Base-by-base conservation (phyloP, 2,113 vertebrate species). In the Aleadryas rufinucha region DNA sequence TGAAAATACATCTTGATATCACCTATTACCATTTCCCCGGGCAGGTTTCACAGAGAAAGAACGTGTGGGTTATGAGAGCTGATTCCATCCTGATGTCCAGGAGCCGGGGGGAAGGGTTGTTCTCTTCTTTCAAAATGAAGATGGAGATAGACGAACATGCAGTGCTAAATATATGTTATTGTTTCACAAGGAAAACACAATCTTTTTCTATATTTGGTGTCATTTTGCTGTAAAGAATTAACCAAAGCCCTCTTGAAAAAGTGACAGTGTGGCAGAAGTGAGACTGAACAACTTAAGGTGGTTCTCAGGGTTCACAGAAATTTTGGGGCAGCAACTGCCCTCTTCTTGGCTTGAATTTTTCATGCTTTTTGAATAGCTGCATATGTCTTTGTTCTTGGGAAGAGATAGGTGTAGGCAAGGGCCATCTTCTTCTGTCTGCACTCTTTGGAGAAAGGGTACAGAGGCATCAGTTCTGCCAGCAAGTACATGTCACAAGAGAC, bases 221-320 rank as follows among this genome's bases (percentile, higher is more conserved):
- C 12, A 33, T 45, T 80, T 77, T 92, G 18, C 59, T 52, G 27
- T 21, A 30, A 61, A 78, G 77, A 69, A 66, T 27, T 19, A 77
- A 72, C 16, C 10, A 87, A 75, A 87, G 12, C 14, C 15, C 8
- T 71, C 27, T 79, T 44, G 60, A 84, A 91, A 65, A 54, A 30
- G 8, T n/a, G 16, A 41, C 4, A 69, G 8, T 0, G 0, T 57
- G 20, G 12, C 30, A 81, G 60, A 63, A 10, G 30, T 53, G 24
- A 66, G 18, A 20, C 15, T 45, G 41, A 61, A 45, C 0, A 1
- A 33, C 10, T 63, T 57, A 57, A 84, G 24, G 24, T 1, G 1
- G 12, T 41, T 37, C 26, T 52, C 30, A 31, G 28, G 5, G 9
- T 1, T 0, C 13, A 26, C 27, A 45, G 37, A 87, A 90, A 83